Percentiles rank a stretch among this genome's conserved stretches.
Evolutionary conservation across 1,140 invertebrate genomes (phyloP).

Genomic region (Pectinophora gossypiella): DNA sequence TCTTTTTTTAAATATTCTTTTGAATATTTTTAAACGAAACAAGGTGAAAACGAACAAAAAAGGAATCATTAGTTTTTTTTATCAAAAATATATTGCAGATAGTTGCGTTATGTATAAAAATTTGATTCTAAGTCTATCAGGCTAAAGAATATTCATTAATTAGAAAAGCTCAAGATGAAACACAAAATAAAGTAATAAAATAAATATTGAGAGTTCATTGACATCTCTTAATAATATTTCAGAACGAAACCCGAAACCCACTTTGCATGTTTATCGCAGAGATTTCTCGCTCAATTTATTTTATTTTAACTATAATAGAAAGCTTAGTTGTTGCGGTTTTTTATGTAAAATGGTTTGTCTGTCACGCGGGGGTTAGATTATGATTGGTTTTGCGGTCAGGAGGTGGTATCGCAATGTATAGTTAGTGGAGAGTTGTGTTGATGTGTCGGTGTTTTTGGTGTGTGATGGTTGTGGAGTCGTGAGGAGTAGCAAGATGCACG

Average conservation of each 20-base stretch:
- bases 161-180: too few relatives aligned
- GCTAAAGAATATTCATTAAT: too few relatives aligned
- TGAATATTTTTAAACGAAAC: too few relatives aligned
- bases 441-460: background rate
- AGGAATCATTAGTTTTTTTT: too few relatives aligned
- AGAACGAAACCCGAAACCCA: background rate
- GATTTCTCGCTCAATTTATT: constrained; percentile 4
- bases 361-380: background rate
- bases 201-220: background rate
- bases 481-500: constrained; percentile 83
- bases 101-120: too few relatives aligned
- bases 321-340: background rate
- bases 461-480: background rate
- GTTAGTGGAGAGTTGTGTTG: background rate
- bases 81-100: too few relatives aligned
- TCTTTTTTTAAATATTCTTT: too few relatives aligned
- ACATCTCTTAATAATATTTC: background rate
- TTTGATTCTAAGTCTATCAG: too few relatives aligned
- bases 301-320: background rate
- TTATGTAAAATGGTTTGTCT: background rate
- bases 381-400: background rate
- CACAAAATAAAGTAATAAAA: too few relatives aligned
- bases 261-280: background rate
- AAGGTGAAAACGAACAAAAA: too few relatives aligned
- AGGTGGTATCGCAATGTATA: background rate